Evolutionary conservation across 2,888 invertebrate species (phyloP).

Genomic region (Leptopterna dolabrata): DNA sequence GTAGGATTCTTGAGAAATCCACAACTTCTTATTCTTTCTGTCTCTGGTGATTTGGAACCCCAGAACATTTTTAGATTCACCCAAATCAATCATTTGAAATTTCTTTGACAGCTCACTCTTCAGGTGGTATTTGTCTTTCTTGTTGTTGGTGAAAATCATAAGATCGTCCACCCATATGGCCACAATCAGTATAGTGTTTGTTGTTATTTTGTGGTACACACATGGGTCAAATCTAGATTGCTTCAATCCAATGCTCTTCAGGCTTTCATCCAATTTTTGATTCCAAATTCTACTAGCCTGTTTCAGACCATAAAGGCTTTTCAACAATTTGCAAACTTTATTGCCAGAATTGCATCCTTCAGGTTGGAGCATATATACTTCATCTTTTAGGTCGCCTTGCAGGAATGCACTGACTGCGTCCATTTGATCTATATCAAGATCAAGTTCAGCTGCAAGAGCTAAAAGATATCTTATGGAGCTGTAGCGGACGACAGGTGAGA

Average conservation of each 20-base stretch:
- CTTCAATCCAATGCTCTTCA: not conserved
- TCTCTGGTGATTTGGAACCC: not conserved
- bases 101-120: not conserved
- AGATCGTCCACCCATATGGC: not conserved
- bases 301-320: conserved; percentile 36
- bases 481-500: not conserved
- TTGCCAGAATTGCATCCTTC: not conserved
- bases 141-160: not conserved
- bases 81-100: conserved; percentile 28
- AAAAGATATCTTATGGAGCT: not conserved
- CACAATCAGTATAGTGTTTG: not conserved
- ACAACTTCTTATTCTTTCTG: not conserved
- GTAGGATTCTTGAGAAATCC: not conserved
- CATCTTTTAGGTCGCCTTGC: not conserved
- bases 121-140: not conserved
- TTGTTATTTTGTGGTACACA: not conserved
- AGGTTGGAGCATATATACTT: conserved; percentile 25
- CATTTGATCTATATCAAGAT: not conserved
- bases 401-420: not conserved
- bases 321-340: conserved; percentile 1
- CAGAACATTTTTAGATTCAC: not conserved
- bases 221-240: not conserved
- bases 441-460: not conserved
- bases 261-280: not conserved
- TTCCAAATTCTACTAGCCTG: conserved; percentile 6